Evolutionary conservation across 2,113 vertebrate species (phyloP).

Genomic region (Delphinapterus leucas): DNA sequence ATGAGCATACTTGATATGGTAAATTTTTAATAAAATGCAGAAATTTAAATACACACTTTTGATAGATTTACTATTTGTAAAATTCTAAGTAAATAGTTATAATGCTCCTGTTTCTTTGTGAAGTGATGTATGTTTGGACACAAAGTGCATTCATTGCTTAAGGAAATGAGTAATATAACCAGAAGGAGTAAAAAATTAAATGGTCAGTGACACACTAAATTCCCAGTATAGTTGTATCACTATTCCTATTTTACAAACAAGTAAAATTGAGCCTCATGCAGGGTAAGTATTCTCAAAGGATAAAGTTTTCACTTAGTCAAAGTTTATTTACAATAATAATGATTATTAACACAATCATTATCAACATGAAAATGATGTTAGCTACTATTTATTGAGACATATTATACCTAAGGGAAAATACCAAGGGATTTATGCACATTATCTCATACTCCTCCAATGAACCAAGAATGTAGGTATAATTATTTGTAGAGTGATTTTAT

Average conservation of each 20-base stretch:
- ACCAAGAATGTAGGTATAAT: background rate
- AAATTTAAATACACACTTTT: background rate
- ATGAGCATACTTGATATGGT: background rate
- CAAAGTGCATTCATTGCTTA: background rate
- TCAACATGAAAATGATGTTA: background rate
- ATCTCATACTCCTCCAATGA: background rate
- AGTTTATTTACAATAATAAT: background rate
- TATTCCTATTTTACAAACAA: background rate
- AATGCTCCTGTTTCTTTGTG: background rate
- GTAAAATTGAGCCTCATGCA: background rate
- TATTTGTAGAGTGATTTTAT: background rate
- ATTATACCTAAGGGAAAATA: background rate
- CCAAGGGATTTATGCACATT: background rate
- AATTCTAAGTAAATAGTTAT: background rate
- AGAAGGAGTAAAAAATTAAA: background rate
- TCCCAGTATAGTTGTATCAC: fast-evolving
- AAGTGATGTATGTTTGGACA: background rate
- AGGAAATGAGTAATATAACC: background rate
- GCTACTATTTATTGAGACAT: background rate
- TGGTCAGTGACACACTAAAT: background rate
- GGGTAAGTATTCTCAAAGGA: background rate
- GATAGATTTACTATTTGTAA: background rate
- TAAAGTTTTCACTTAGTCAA: background rate
- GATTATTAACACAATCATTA: background rate
- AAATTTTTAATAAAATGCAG: background rate